A percentile compares a stretch with the other conserved stretches of the same genome.
phyloP scores from a whole-genome alignment of 2,888 invertebrate genomes.

The Candidula unifasciata region DNA sequence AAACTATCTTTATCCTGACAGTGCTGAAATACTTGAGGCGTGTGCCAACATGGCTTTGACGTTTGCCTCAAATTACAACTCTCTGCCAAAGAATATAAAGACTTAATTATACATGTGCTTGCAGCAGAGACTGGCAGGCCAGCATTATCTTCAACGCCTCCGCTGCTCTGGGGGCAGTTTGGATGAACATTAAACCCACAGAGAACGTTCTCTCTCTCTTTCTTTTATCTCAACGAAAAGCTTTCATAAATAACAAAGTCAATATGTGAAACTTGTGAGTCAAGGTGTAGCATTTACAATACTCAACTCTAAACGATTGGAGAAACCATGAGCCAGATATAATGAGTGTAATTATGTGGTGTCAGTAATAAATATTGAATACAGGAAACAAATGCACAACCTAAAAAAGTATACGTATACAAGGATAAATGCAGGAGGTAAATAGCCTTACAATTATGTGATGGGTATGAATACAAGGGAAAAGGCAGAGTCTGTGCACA shows the following conservation, averaged over 20 bases:
- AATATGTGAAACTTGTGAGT: neutral
- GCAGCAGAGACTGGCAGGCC: slow-evolving; percentile 18
- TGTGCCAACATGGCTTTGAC: neutral
- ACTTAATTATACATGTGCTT: slow-evolving; percentile 21
- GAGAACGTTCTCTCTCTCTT: neutral
- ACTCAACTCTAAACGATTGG: neutral
- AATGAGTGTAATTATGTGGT: neutral
- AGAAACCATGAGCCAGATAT: neutral
- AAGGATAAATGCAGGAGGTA: too few relatives aligned
- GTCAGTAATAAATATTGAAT: neutral
- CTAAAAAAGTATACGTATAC: neutral
- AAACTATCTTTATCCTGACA: neutral
- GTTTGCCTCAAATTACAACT: slow-evolving; percentile 21
- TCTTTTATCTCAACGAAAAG: neutral
- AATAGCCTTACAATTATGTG: too few relatives aligned
- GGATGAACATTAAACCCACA: neutral
- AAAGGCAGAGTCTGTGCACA: too few relatives aligned
- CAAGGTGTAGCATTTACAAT: neutral
- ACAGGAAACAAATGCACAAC: neutral
- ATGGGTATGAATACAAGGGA: too few relatives aligned
- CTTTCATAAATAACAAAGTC: too few relatives aligned
- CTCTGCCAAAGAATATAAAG: slow-evolving; percentile 30
- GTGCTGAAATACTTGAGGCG: slow-evolving; percentile 16
- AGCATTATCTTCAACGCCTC: slow-evolving; percentile 27
- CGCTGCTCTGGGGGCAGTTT: slow-evolving; percentile 20